Evolutionary conservation across 2,797 vertebrate genomes (phyloP), one percentile per base, ranked within the genome.

Genomic region (Falco cherrug): DNA sequence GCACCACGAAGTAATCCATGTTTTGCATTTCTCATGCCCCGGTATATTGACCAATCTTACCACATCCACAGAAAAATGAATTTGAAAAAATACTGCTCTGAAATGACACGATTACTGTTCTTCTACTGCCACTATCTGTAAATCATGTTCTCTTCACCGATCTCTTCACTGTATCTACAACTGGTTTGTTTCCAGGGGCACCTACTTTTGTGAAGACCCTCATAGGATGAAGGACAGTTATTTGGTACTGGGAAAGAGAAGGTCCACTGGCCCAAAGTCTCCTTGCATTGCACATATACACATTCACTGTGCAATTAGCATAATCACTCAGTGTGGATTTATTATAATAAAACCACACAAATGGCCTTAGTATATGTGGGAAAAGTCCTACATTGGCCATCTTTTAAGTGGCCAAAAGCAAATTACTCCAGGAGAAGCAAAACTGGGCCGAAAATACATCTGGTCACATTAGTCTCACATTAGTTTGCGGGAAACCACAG

Each of bases 1-100:
- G 75, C 6, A 0, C 73, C 70, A 13, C 0, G 0, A 83, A n/a
- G 53, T n/a, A 64, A 41, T 0, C 13, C 4, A 1, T 0, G 8
- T 33, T 20, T 68, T 20, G 53, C 48, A 3, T 25, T 74, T 64
- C 57, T n/a, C 51, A 4, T 1, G 31, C 31, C 70, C 63, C 29
- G 8, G 31, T 17, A 4, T 4, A 35, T 9, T 5, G 48, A 41
- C 19, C 56, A 16, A 39, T 25, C 35, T 45, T 47, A 90, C 13
- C 43, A 9, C 18, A 10, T 26, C 20, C 57, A 57, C 10, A 24
- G 64, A 9, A 60, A 63, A 75, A 75, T 6, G 9, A 24, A 37
- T 33, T 29, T 8, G 3, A 4, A 71, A 71, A 76, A 87, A 28
- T 6, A n/a, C 0, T 41, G 18, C 28, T 64, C 69, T 54, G 35